A percentile compares a stretch with the other conserved stretches of the same genome.
phyloP scores from a whole-genome alignment of 2,797 vertebrate species.

The Telmatherina bonti region DNA sequence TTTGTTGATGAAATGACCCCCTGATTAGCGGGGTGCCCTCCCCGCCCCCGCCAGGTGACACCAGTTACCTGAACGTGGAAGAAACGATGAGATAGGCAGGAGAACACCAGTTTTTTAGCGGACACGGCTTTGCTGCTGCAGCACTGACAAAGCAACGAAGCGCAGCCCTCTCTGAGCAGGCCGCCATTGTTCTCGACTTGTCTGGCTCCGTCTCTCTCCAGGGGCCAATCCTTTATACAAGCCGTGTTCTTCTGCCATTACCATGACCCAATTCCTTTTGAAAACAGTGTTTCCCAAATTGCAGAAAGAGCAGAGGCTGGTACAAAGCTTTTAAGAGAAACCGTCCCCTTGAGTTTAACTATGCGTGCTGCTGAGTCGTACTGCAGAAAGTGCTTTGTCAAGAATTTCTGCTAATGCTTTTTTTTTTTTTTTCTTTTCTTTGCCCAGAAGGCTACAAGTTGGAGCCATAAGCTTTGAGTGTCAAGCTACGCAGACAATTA shows the following conservation, averaged over 20 bases:
- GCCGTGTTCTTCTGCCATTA: constrained; percentile 72
- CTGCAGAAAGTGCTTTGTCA: constrained; percentile 79
- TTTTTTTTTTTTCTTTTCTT: constrained; percentile 27
- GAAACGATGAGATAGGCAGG: constrained; percentile 8
- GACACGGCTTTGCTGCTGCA: constrained; percentile 65
- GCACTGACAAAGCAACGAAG: constrained; percentile 65
- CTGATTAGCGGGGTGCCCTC: constrained; percentile 20
- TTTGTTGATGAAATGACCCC: constrained; percentile 50
- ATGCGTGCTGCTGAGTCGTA: constrained; percentile 70
- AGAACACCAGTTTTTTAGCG: constrained; percentile 24
- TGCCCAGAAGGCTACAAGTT: constrained; percentile 59
- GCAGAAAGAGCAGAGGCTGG: constrained; percentile 57
- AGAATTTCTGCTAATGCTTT: constrained; percentile 69
- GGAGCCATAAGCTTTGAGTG: constrained; percentile 47
- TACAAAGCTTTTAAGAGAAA: constrained; percentile 77
- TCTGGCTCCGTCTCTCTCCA: constrained; percentile 38
- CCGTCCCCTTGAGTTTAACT: constrained; percentile 77
- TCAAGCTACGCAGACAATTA: constrained; percentile 34
- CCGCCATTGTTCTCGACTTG: constrained; percentile 67
- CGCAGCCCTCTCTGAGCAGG: constrained; percentile 31
- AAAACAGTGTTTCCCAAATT: constrained; percentile 73
- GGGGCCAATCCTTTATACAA: constrained; percentile 72
- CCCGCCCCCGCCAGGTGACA: constrained; percentile 21
- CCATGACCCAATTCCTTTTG: constrained; percentile 79
- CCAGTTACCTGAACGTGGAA: constrained; percentile 31